Base-by-base conservation (phyloP, 2,888 invertebrate species). In the Melieria omissa region DNA sequence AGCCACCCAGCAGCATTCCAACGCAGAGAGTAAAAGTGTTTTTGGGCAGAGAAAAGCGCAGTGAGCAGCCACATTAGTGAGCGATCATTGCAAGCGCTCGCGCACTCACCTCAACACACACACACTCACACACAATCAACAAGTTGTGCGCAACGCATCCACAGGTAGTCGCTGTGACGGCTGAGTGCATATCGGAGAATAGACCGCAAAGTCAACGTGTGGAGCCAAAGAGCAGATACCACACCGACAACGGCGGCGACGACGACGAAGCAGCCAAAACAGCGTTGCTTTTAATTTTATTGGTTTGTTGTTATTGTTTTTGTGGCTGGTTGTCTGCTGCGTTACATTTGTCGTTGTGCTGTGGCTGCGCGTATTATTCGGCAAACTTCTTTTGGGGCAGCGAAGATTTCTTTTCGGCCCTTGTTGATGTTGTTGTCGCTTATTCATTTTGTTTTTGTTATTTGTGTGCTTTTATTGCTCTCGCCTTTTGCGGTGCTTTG, bases 11-110 rank as follows among this genome's bases (percentile, higher is more conserved):
- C 14, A 49, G 65, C 73, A 74, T 77, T 73, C 75, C 71, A 68
- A 68, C 61, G 65, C 47, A 54, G 84, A 84, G 84, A 84, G 84
- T 83, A 83, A 84, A 82, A 84, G 84, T 83, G 82, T 80, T 58
- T 60, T 60, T 61, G 54, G 42, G 45, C 14, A n/a, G 45, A 52
- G 46, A 14, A 44, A 16, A 62, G 45, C 44, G 29, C 62, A 12
- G 29, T 52, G 12, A 49, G 12, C 49, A 49, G 8, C 12, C 1
- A 12, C 49, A 4, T 52, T 47, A 42, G 45, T 45, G 46, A 44
- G 5, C 14, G 54, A 54, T 54, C 14, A n/a, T 14, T 55, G 29
- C 47, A 16, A 6, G 44, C 60, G 47, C 42, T 61, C 41, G 47
- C 60, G 46, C 60, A 47, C 16, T 58, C 66, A 16, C 58, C 9